These are phyloP conservation scores for Pterois miles DNA, from an alignment of 2,797 vertebrate species.

Conservation along the genomic window DNA sequence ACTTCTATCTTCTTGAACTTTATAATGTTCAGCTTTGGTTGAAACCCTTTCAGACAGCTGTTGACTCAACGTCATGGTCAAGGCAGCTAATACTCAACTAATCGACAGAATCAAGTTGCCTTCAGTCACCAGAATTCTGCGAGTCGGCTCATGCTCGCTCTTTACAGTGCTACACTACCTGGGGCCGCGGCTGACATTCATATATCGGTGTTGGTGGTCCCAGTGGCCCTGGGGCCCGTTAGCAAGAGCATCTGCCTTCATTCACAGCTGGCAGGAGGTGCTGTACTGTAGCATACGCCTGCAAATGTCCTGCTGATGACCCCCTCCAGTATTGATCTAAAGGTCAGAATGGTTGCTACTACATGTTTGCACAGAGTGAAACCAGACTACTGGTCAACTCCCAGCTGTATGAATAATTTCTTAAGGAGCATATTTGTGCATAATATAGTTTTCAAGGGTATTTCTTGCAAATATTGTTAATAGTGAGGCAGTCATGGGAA, in stretches of 20 bases:
- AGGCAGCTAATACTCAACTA: neutral
- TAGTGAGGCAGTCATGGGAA: neutral
- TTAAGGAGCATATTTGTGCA: neutral
- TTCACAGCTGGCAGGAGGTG: conserved; percentile 48
- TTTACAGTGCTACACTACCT: conserved; percentile 16
- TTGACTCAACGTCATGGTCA: neutral
- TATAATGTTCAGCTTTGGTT: neutral
- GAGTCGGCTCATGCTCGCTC: conserved; percentile 25
- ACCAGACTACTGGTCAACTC: neutral
- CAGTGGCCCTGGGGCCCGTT: conserved; percentile 23
- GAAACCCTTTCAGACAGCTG: neutral
- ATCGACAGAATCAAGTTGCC: neutral
- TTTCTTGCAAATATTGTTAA: neutral
- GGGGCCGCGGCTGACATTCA: conserved; percentile 48
- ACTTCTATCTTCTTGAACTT: neutral
- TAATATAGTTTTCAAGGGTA: neutral
- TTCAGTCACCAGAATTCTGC: neutral
- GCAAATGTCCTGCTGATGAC: conserved; percentile 19
- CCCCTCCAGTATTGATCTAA: conserved; percentile 26
- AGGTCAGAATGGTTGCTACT: conserved; percentile 20
- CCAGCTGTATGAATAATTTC: neutral
- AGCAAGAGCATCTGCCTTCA: conserved; percentile 41
- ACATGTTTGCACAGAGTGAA: neutral
- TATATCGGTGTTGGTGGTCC: conserved; percentile 30
- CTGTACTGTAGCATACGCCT: conserved; percentile 16